Evolutionary conservation across 2,113 vertebrate species (phyloP), one percentile per base, ranked within the genome.

Genomic region (Acanthochromis polyacanthus): DNA sequence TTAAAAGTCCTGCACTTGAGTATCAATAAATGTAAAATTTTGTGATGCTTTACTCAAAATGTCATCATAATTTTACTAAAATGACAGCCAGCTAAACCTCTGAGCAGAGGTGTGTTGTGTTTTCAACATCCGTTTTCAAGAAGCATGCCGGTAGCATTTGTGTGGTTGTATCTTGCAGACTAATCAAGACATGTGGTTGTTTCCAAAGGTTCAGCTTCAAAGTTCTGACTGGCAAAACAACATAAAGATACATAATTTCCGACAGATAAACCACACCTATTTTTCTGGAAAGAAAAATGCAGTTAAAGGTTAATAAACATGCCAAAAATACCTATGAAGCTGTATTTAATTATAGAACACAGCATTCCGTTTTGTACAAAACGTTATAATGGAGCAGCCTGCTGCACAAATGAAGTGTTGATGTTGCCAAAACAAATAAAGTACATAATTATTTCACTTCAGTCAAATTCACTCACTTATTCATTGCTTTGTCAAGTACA

Each of bases 91-190:
- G 28, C 8, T 32, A 6, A 53, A 58, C n/a, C 6, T 8, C 22
- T 9, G 6, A 36, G 64, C 15, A 12, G 57, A 64, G 52, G 45
- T 23, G 60, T 81, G 2, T 61, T 23, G 60, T 81, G 2, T 61
- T 59, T 59, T 55, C 11, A 48, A 62, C 79, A 72, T 70, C 64
- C 8, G 65, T 22, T 60, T 30, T 23, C 11, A 32, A 19, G 23
- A 67, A 75, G 43, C 6, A 0, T 30, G 32, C 15, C 20, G 53
- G 4, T 20, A 14, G 43, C 36, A 17, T 52, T 20, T 78, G 58
- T 40, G 83, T 81, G 60, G 82, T 73, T 88, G 36, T 77, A 83
- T 76, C 75, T 80, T 87, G 66, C 68, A 84, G 4, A 69, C 19
- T 46, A 56, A 84, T 67, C 75, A 71, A 78, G 28, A 63, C 57